Base-by-base conservation (phyloP, 2,113 vertebrate genomes). In the Platycercus adscitus region DNA sequence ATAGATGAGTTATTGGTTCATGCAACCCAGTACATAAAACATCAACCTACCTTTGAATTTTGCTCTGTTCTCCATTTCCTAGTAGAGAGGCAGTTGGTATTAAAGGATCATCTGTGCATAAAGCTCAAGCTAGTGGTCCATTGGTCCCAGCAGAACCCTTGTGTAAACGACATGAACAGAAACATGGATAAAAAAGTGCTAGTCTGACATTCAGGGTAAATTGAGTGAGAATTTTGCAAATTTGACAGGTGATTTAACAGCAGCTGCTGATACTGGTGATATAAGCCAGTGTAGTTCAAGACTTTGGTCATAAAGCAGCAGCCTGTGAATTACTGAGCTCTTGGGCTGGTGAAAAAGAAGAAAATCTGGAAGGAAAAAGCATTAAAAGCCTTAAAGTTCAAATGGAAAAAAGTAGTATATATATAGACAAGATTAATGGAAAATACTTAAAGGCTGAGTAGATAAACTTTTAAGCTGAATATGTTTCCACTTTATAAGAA, bases 191-290 rank as follows among this genome's bases (percentile, higher is more conserved):
- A 61, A 84, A 95, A 91, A 78, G 43, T 56, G 44, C 26, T 73
- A 75, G 43, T 43, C 85, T 94, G 80, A 86, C 56, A 65, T 81
- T 91, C 68, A 78, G 81, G 73, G 63, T 80, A 95, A 97, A 97
- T 93, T 61, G 69, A 96, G 84, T 87, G 91, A 88, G 73, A 96
- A 81, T 82, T 91, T 64, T 94, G 87, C 81, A 89, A 82, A 94
- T 95, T 85, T 92, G 90, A 91, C 90, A 93, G 89, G 79, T 95
- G 92, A 95, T 88, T 97, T 95, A 97, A 83, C 91, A 97, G 76
- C 86, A 95, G 86, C 86, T 92, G 55, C 25, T 86, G 58, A 71
- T 82, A 64, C 31, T 83, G 60, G 21, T 49, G 85, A 77, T 58
- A 77, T 19, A 86, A 68, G 60, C 56, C 68, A 75, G 35, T 52